Evolutionary conservation across 2,888 invertebrate genomes (phyloP).

Genomic region (Chalcis sispes): DNA sequence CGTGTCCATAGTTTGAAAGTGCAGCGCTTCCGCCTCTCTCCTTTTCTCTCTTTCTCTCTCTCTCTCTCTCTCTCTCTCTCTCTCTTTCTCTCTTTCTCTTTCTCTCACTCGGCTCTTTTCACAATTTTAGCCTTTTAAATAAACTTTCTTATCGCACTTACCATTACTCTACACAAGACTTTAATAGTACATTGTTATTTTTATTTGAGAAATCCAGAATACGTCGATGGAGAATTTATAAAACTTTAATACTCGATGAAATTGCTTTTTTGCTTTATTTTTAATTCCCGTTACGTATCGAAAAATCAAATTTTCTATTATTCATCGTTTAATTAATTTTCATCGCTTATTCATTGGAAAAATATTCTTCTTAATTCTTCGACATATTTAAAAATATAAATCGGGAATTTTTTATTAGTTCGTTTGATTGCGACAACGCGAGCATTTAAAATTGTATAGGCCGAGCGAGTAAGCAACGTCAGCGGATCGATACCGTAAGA

Average conservation of each 20-base stretch:
- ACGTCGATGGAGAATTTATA: neutral
- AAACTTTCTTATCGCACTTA: constrained; percentile 36
- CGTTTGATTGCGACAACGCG: neutral
- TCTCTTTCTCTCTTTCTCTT: neutral
- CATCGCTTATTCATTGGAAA: too few species aligned
- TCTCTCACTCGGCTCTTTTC: neutral
- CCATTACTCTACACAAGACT: neutral
- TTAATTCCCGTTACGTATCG: too few species aligned
- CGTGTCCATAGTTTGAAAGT: constrained; percentile 51
- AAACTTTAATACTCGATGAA: neutral
- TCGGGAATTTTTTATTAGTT: neutral
- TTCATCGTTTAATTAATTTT: too few species aligned
- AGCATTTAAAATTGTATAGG: too few species aligned
- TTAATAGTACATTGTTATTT: neutral
- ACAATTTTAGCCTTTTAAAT: constrained; percentile 24
- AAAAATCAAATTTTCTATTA: too few species aligned
- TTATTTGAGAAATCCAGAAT: neutral
- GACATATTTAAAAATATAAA: too few species aligned
- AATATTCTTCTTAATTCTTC: too few species aligned
- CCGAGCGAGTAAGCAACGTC: neutral
- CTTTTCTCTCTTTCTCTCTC: neutral
- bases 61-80: neutral
- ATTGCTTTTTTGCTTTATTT: neutral
- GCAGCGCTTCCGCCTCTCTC: constrained; percentile 22
- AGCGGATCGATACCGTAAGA: constrained; percentile 39